Evolutionary conservation across 2,113 vertebrate genomes (phyloP), one percentile per base, ranked within the genome.

Genomic region (Chlorodrepanis virens): DNA sequence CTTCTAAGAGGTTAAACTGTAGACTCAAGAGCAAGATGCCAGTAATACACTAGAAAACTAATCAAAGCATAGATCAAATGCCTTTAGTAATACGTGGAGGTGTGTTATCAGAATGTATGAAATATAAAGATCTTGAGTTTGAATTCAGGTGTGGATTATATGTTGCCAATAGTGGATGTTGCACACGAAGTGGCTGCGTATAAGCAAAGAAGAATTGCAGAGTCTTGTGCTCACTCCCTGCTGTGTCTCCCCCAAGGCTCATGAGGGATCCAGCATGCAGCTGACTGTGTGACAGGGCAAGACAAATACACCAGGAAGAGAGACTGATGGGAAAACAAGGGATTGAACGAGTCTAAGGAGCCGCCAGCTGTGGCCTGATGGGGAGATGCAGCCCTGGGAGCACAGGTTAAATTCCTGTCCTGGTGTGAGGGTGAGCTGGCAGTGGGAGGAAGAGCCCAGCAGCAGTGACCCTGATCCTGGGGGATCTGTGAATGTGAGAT

Each of bases 401-500:
- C 27, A 18, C 21, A 39, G 28, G 14, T 3, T 79, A 75, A 39
- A 14, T 11, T 52, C 14, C 3, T 20, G 8, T 14, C 8, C 2
- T 5, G 14, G 25, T 15, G 44, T 28, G n/a, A 78, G 16, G 3
- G 3, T 59, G 19, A 33, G 29, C 7, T 2, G 44, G 16, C 9
- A 45, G 20, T 27, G 19, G 31, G 42, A 49, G 1, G 22, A 40
- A 54, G 16, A 76, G 27, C 28, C n/a, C 64, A 64, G 40, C 6
- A 19, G 64, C 31, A 42, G 14, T 29, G 54, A 15, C 9, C 1
- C 39, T 42, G 72, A 47, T 40, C 25, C 44, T 75, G 47, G 0
- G 12, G 20, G 28, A 28, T 14, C 40, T 27, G 31, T 10, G 28
- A 25, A 2, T 0, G 0, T 28, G 29, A 77, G 21, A 18, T 81